Evolutionary conservation across 2,113 vertebrate species (phyloP).

Genomic region (Saguinus imperator): DNA sequence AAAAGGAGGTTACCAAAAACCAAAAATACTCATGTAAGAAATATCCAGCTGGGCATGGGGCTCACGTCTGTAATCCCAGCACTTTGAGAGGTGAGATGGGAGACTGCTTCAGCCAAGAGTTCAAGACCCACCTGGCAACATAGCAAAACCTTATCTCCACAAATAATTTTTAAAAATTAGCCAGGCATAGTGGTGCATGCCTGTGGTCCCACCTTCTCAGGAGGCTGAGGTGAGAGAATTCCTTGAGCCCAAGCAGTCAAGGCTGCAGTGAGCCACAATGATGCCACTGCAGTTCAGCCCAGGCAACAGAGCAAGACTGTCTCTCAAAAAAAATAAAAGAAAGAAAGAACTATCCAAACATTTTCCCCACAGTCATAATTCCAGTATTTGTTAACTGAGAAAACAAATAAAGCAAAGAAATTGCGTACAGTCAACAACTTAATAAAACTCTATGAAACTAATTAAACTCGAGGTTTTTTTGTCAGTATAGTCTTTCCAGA

Average conservation of each 20-base stretch:
- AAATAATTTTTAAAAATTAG: background rate
- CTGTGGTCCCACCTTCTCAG: background rate
- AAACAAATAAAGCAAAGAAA: constrained; percentile 42
- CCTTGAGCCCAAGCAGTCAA: background rate
- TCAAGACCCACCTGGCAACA: too few species aligned
- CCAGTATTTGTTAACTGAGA: background rate
- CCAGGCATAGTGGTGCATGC: background rate
- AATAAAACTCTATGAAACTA: constrained; percentile 53
- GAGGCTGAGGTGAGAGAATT: background rate
- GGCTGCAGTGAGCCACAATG: background rate
- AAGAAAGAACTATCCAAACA: background rate
- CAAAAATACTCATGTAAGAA: constrained; percentile 32
- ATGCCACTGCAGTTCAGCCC: background rate
- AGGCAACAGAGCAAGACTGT: background rate
- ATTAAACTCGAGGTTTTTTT: background rate
- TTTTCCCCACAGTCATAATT: background rate
- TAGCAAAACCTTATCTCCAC: too few species aligned
- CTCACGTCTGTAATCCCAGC: too few species aligned
- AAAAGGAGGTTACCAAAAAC: constrained; percentile 32
- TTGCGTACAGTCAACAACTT: background rate
- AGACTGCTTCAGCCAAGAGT: too few species aligned
- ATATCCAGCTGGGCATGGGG: background rate
- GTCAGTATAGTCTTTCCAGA: constrained; percentile 32
- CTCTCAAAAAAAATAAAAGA: background rate
- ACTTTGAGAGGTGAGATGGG: too few species aligned